These are phyloP conservation scores for Acanthopleura granulata DNA, from an alignment of 2,888 invertebrate species.

Conservation along the genomic window DNA sequence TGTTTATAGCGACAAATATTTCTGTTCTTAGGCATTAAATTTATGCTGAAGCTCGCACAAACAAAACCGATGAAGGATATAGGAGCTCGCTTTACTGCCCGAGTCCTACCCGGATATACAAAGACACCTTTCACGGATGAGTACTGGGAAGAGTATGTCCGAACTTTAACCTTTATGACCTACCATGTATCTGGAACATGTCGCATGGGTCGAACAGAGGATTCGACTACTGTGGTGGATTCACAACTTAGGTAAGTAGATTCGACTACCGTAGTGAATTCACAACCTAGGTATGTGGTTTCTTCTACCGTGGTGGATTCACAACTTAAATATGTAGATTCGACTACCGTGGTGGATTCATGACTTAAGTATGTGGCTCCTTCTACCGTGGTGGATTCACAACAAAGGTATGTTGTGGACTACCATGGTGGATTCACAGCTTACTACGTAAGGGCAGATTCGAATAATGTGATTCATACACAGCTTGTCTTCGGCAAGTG, in stretches of 20 bases:
- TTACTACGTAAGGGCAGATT: too few relatives aligned
- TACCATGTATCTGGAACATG: background rate
- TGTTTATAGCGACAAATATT: background rate
- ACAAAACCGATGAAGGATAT: background rate
- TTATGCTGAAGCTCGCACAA: background rate
- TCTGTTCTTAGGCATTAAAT: background rate
- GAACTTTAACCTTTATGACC: background rate
- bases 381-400: too few relatives aligned
- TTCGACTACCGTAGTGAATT: too few relatives aligned
- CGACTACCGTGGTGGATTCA: too few relatives aligned
- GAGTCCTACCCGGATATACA: background rate
- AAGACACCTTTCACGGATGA: background rate
- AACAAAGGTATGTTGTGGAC: too few relatives aligned
- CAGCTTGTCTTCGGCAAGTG: too few relatives aligned
- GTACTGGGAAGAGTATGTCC: background rate
- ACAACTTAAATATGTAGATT: too few relatives aligned
- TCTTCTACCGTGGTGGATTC: too few relatives aligned
- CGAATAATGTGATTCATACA: too few relatives aligned
- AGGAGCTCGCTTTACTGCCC: background rate
- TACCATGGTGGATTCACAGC: too few relatives aligned
- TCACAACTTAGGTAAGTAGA: background rate
- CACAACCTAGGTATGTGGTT: too few relatives aligned
- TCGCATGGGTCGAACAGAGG: background rate
- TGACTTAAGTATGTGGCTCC: too few relatives aligned
- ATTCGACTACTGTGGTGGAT: background rate